Conservation (phyloP, 53 echinoderm and acorn worm species). For the Paracentrotus lividus region DNA sequence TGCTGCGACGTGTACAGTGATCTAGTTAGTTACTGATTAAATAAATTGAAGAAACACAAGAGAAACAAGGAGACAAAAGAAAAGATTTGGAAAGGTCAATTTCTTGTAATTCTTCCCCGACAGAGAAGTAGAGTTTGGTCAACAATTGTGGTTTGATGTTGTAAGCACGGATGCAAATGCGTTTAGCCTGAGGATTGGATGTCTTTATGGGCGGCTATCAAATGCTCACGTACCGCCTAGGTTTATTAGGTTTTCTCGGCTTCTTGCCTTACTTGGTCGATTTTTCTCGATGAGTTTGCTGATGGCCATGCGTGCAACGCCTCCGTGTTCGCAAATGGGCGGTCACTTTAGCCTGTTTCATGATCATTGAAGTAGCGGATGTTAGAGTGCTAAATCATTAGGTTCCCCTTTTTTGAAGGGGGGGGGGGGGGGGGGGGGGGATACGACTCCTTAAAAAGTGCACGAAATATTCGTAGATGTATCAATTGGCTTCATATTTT, state of each 20-base stretch:
- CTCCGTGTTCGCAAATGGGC: conserved; percentile 13
- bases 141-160: conserved; percentile 14
- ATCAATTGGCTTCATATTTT: too few species aligned
- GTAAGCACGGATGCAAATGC: conserved; percentile 9
- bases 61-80: not conserved
- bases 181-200: conserved; percentile 24
- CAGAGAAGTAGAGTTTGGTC: conserved; percentile 13
- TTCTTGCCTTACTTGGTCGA: conserved; percentile 29
- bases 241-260: conserved; percentile 26
- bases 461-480: too few species aligned
- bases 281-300: not conserved
- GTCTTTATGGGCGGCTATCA: conserved; percentile 19
- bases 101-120: conserved; percentile 7
- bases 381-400: not conserved
- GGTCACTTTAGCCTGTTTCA: not conserved
- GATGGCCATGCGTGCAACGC: not conserved
- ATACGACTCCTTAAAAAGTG: too few species aligned
- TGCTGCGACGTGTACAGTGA: not conserved
- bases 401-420: not conserved
- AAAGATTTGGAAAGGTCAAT: not conserved
- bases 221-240: conserved; percentile 11
- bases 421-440: too few species aligned
- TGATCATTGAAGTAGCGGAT: not conserved
- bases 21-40: not conserved
- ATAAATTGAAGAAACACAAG: not conserved